A percentile compares a stretch with the other conserved stretches of the same genome.
Evolutionary conservation across 2,888 invertebrate species (phyloP).

Genomic region (Spicauda simplicius): DNA sequence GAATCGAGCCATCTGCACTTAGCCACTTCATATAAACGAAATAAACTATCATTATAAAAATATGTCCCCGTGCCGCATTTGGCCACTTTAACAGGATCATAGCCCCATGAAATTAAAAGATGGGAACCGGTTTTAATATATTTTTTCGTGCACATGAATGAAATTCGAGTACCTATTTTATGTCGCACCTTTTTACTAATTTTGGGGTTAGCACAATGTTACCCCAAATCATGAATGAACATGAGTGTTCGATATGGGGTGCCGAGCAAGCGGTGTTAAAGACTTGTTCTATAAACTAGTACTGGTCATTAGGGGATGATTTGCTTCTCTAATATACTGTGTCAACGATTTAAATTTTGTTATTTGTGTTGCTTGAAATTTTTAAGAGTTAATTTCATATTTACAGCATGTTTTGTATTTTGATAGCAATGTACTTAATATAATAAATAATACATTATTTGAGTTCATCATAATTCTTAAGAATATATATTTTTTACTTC

Average conservation of each 20-base stretch:
- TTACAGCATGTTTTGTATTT: too few relatives aligned
- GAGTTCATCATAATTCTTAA: too few relatives aligned
- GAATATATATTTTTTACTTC: too few relatives aligned
- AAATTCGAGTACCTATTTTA: constrained; percentile 66
- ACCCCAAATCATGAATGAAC: constrained; percentile 77
- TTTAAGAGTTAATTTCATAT: too few relatives aligned
- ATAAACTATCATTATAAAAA: constrained; percentile 25
- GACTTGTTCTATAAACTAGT: constrained; percentile 38
- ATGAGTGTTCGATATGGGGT: constrained; percentile 68
- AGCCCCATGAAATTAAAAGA: constrained; percentile 61
- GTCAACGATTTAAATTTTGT: constrained; percentile 12
- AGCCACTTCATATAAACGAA: constrained; percentile 21
- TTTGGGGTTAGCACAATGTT: constrained; percentile 71
- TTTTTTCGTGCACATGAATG: constrained; percentile 69
- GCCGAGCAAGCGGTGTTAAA: constrained; percentile 64
- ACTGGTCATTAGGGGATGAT: constrained; percentile 22
- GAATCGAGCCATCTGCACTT: constrained; percentile 21
- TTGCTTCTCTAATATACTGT: constrained; percentile 5
- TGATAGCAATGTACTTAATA: too few relatives aligned
- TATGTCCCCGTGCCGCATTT: constrained; percentile 53
- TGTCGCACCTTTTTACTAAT: constrained; percentile 81
- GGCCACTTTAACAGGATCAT: constrained; percentile 60
- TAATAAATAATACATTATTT: too few relatives aligned
- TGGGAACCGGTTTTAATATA: constrained; percentile 62
- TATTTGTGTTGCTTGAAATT: neutral